Base-by-base conservation (phyloP, 2,888 invertebrate genomes). In the Brachypalpus laphriformis region DNA sequence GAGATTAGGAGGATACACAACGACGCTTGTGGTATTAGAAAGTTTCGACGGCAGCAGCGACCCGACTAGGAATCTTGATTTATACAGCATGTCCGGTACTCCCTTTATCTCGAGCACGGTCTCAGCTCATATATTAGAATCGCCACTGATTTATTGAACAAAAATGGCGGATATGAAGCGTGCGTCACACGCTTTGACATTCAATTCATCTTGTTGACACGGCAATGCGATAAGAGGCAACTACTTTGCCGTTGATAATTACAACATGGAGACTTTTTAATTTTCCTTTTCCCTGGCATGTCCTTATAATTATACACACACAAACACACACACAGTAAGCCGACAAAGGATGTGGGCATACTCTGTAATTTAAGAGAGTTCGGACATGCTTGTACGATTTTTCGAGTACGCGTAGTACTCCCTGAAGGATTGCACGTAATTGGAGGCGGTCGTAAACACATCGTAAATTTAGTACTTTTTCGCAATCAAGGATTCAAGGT, bases 391-490 rank as follows among this genome's bases (percentile, higher is more conserved):
- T 20, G 18, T 47, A 20, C 18, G 45, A 2, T 45, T 18, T 18
- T 8, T 18, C 47, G 20, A 47, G 9, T 20, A 20, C 3, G 8
- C 45, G n/a, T n/a, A 40, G 40, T 0, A 37, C 16, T 61, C 9
- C 22, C 18, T 31, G 11, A 74, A 74, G 74, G 74, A 74, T 74
- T 42, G 42, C 49, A 57, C 45, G 68, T 81, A 81, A 81, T 81
- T 81, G 81, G 16, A 81, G 81, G 81, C 68, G 81, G 81, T 81
- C 61, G 75, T 81, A 81, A 81, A 81, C 81, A 81, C 81, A 40
- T 81, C 81, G 81, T 81, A 81, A 81, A 81, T 81, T 75, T 81
- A 51, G 61, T 40, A 40, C 6, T 37, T 37, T 37, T 37, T 20
- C 42, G 40, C 54, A 16, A 40, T 61, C 25, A 56, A 65, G 31